These are phyloP conservation scores for Griposia aprilina DNA, from an alignment of 2,888 invertebrate species.

Conservation along the genomic window DNA sequence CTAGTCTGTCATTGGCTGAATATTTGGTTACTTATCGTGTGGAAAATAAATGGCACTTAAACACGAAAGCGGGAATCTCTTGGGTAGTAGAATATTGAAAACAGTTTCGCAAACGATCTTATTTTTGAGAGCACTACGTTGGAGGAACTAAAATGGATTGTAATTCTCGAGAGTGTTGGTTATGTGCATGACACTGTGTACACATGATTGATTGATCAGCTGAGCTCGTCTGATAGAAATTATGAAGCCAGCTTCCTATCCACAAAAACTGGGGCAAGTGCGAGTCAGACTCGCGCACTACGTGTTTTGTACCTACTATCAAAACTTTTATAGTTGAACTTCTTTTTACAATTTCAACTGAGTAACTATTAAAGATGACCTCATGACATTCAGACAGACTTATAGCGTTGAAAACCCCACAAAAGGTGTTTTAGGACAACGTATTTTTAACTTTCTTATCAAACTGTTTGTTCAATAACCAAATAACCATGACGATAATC, in stretches of 20 bases:
- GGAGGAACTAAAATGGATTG: background rate
- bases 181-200: background rate
- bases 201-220: slow-evolving; percentile 34
- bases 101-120: background rate
- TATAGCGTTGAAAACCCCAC: background rate
- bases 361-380: background rate
- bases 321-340: background rate
- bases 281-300: no score
- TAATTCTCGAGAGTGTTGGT: background rate
- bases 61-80: background rate
- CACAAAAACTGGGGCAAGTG: background rate
- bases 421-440: background rate
- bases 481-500: slow-evolving; percentile 41
- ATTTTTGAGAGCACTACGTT: slow-evolving; percentile 4
- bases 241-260: background rate
- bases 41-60: slow-evolving; percentile 19
- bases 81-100: slow-evolving; percentile 5
- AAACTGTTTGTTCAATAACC: slow-evolving; percentile 31
- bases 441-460: slow-evolving; percentile 26
- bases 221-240: slow-evolving; percentile 15
- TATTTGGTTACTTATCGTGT: slow-evolving; percentile 29
- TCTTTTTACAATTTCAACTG: background rate
- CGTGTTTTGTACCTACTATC: background rate
- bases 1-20: background rate
- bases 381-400: background rate